A percentile compares a stretch with the other conserved stretches of the same genome.
Conservation (phyloP, 1,140 invertebrate genomes). For the Matsumurasca onukii region DNA sequence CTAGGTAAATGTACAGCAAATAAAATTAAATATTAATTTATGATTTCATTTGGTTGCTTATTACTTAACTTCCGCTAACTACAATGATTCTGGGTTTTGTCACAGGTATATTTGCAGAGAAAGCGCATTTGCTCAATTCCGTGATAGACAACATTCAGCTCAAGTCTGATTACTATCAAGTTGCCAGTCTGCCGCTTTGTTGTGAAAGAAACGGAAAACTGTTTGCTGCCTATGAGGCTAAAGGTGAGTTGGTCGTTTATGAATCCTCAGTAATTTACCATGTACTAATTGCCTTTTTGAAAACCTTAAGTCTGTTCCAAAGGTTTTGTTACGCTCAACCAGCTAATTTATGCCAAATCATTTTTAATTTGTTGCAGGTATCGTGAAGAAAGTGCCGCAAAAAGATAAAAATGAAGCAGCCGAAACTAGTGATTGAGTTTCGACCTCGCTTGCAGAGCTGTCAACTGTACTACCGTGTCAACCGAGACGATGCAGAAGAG, state of each 20-base stretch:
- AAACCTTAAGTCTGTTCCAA: too few species aligned
- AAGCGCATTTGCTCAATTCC: constrained; percentile 80
- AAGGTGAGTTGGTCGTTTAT: constrained; percentile 40
- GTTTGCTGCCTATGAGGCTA: constrained; percentile 44
- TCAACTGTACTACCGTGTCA: not conserved
- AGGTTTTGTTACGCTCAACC: too few species aligned
- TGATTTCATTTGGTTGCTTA: too few species aligned
- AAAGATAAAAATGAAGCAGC: not conserved
- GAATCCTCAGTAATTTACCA: too few species aligned
- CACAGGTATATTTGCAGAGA: constrained; percentile 75
- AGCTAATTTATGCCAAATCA: too few species aligned
- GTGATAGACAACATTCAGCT: constrained; percentile 93
- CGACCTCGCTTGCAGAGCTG: constrained; percentile 24
- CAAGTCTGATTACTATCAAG: constrained; percentile 79
- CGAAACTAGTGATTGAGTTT: constrained; percentile 23
- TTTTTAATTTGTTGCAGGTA: constrained; percentile 27
- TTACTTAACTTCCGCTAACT: too few species aligned
- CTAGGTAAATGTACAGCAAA: too few species aligned
- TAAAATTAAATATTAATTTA: too few species aligned
- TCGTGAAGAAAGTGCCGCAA: constrained; percentile 6
- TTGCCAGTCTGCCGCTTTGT: constrained; percentile 73
- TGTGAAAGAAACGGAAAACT: constrained; percentile 62
- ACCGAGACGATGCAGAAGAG: not conserved
- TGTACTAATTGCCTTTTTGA: too few species aligned
- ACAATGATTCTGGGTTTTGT: too few species aligned